Conservation (phyloP, 2,113 vertebrate genomes). For the Myanophis thanlyinensis region DNA sequence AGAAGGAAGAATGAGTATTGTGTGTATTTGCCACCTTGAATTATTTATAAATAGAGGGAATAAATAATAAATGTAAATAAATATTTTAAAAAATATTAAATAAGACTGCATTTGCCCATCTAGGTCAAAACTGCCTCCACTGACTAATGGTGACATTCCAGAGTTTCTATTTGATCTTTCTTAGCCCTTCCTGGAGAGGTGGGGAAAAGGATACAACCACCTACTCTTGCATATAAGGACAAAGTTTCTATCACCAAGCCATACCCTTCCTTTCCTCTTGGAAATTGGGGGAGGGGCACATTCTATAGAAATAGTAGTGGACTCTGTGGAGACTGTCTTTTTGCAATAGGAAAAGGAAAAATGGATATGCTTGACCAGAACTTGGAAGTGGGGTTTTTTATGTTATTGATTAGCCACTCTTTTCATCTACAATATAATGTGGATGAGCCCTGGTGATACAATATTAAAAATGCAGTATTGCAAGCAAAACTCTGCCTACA, state of each 20-base stretch:
- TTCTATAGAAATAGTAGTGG: not conserved
- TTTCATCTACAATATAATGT: not conserved
- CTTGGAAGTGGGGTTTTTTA: not conserved
- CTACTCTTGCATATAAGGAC: not conserved
- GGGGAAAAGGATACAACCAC: not conserved
- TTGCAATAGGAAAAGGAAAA: not conserved
- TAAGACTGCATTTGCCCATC: not conserved
- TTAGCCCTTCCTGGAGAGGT: not conserved
- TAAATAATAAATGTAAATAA: too few relatives aligned
- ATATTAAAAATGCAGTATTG: too few relatives aligned
- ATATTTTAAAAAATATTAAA: not conserved
- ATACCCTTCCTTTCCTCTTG: not conserved
- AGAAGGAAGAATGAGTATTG: too few relatives aligned
- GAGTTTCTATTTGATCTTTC: not conserved
- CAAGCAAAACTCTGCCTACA: too few relatives aligned
- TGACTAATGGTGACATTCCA: not conserved
- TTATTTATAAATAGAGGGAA: too few relatives aligned
- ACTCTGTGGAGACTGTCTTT: not conserved
- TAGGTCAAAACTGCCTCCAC: not conserved
- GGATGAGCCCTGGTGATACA: too few relatives aligned
- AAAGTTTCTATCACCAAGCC: not conserved
- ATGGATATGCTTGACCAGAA: not conserved
- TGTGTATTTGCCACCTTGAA: too few relatives aligned
- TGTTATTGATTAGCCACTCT: not conserved
- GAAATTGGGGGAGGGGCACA: not conserved